Evolutionary conservation across 2,113 vertebrate genomes (phyloP), one percentile per base, ranked within the genome.

Genomic region (Nannobrachium achirus): DNA sequence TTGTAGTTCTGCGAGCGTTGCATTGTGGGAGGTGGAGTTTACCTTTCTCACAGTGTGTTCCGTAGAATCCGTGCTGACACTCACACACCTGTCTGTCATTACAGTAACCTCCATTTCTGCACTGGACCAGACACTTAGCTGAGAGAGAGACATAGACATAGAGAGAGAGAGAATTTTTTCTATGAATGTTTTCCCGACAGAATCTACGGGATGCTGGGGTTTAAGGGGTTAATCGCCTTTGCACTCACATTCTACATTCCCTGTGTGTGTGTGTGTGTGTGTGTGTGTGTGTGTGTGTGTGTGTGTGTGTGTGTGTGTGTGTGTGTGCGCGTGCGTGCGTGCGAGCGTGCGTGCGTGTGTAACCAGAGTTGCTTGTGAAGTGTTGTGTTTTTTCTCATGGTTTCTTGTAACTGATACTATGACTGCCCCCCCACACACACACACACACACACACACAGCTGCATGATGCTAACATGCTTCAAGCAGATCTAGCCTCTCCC

Each of bases 11-110:
- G 20, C 1, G 20, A 25, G 20, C 4, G 20, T 25, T 25, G 20
- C n/a, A 16, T 53, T n/a, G 11, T n/a, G 16, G 8, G n/a, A 8
- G 0, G 2, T 46, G 89, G 1, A 1, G 4, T 25, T 25, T 92
- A 97, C 95, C 95, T 94, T 96, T 96, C 79, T 97, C 95, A 86
- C 95, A 96, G 66, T 96, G 94, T 42, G 94, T 92, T 0, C 95
- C 95, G 0, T 95, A 95, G 90, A 96, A 96, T 46, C 94, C 95
- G 83, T 94, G 94, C 45, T 94, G 93, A 84, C 95, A 97, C 71
- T 95, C 92, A 44, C 95, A 97, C 70, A 95, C 73, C 1, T 93
- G 93, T 49, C 95, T 93, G 56, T 96, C 93, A 0, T 93, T 96
- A 85, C 95, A 96, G 78, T 93, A 82, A 0, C 95, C 95, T 85